phyloP scores from a whole-genome alignment of 2,113 vertebrate species.

The Rutilus rutilus region DNA sequence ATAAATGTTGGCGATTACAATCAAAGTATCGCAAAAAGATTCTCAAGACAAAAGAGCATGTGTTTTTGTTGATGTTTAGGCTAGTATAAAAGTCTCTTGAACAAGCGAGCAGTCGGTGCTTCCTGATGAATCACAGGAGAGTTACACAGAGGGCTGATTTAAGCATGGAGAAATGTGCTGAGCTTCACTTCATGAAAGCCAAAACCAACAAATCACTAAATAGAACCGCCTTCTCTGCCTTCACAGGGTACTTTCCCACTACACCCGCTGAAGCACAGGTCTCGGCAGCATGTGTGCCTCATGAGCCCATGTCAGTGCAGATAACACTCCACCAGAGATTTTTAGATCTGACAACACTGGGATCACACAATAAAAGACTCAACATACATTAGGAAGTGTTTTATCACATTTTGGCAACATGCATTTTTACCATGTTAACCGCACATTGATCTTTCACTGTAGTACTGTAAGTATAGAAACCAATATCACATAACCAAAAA shows the following conservation, averaged over 20 bases:
- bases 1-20: not conserved
- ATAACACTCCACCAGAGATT: not conserved
- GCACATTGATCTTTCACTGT: not conserved
- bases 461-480: not conserved
- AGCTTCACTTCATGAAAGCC: slow-evolving; percentile 79
- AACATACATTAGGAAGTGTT: not conserved
- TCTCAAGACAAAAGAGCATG: not conserved
- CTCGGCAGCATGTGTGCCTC: slow-evolving; percentile 55
- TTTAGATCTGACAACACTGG: not conserved
- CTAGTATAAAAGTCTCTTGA: slow-evolving; percentile 22
- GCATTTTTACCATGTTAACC: not conserved
- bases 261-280: slow-evolving; percentile 49
- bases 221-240: slow-evolving; percentile 72
- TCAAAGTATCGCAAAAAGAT: not conserved
- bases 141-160: slow-evolving; percentile 74
- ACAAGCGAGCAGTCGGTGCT: slow-evolving; percentile 64
- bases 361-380: not conserved
- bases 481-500: not conserved
- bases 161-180: slow-evolving; percentile 85
- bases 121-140: slow-evolving; percentile 76
- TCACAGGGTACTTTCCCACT: slow-evolving; percentile 75
- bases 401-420: not conserved
- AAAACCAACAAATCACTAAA: slow-evolving; percentile 81
- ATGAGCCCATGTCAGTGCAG: not conserved
- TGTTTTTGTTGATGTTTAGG: slow-evolving; percentile 46